Base-by-base conservation (phyloP, 2,888 invertebrate species). In the Volucella zonaria region DNA sequence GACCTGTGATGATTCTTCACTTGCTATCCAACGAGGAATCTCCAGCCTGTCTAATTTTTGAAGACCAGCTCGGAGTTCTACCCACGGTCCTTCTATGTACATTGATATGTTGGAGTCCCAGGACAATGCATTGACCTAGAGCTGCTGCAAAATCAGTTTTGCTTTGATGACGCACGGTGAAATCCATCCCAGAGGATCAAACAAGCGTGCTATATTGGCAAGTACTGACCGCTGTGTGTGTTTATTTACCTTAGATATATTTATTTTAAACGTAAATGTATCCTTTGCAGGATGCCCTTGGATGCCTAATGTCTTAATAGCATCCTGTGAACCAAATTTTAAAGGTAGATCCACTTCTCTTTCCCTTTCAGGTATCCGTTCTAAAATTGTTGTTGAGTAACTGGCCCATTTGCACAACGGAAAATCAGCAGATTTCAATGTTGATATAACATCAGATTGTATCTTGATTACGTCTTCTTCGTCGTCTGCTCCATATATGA, bases 381-480 rank as follows among this genome's bases (percentile, higher is more conserved):
- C 59, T 42, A 42, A 42, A 15, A 59, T 31, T 31, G 15, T 59
- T 56, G 56, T 18, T 18, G 58, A 70, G 15, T 47, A 49, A 38
- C 45, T 59, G 4, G 15, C 15, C 59, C 71, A 59, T 43, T 59
- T 71, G 10, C 71, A 15, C 8, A 71, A 18, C 15, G 58, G 49
- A 64, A 64, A 64, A 3, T 52, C 52, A 42, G 66, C 52, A 12
- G 12, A 51, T 1, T 10, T 42, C 9, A 66, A 52, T 2, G 51
- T 18, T 0, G 51, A 15, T 42, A 42, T 3, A 8, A 71, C 18
- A 11, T 71, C 71, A 2, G 12, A n/a, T 42, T 59, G 59, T 11
- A 71, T 6, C 14, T 15, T 31, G 23, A 71, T 71, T 10, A 49
- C 71, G 2, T 71, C 40, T 38, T 61, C 52, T 61, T 61, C 51